Base-by-base conservation (phyloP, 2,888 invertebrate species). In the Ptilodon capucinus region DNA sequence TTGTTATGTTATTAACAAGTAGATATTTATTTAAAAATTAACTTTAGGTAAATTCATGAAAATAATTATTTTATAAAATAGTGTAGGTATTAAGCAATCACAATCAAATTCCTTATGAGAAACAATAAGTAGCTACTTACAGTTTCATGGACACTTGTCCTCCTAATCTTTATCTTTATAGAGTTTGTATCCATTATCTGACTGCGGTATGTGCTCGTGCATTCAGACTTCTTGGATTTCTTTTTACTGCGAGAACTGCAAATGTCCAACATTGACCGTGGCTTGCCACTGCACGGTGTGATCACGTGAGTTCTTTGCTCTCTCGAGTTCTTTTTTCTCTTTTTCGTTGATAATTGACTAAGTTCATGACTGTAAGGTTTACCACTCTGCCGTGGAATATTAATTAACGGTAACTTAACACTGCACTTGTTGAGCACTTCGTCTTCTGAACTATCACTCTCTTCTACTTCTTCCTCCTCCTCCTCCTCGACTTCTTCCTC, bases 161-260 rank as follows among this genome's bases (percentile, higher is more conserved):
- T 94, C 76, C 92, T 93, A 66, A 95, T 95, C 71, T 94, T 92
- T 70, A 95, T 92, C 80, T 94, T 95, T 71, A 95, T 94, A 51
- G 94, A 94, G 72, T 84, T 84, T 55, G 93, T 93, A 71, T 94
- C 94, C 62, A 94, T 92, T 65, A 93, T 93, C 81, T 93, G 92
- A 76, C 93, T 93, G 62, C 90, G 91, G 81, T 93, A 93, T 63
- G 91, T 92, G 63, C 90, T 71, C 54, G 76, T 75, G 64, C 74
- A 69, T 52, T 86, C 86, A 64, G 77, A 76, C 72, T 87, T 89
- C 74, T 86, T 89, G 4, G 85, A 85, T 68, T 91, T 89, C 79
- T 88, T 90, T 83, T 90, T 91, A 74, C 84, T 89, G 71, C 81
- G 83, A 44, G 88, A 86, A 83, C 66, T 66, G 53, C 88, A 83